phyloP scores from a whole-genome alignment of 2,113 vertebrate genomes.

The Sterrhoptilus dennistouni region DNA sequence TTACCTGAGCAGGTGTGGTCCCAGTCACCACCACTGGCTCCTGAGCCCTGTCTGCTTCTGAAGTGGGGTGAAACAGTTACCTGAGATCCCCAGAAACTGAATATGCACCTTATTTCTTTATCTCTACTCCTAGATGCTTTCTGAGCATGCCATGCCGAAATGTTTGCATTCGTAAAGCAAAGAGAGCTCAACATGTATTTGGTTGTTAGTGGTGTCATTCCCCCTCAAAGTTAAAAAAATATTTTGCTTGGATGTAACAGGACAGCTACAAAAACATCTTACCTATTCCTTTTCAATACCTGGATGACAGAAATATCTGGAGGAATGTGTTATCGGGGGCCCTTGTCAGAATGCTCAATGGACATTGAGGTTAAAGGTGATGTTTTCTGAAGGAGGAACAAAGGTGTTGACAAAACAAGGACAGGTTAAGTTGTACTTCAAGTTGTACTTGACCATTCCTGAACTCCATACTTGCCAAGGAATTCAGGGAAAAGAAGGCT shows the following conservation, averaged over 20 bases:
- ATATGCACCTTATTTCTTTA: background rate
- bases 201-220: background rate
- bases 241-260: background rate
- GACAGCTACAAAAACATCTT: background rate
- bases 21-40: background rate
- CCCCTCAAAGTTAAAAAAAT: background rate
- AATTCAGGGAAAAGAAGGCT: background rate
- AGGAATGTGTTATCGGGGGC: background rate
- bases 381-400: background rate
- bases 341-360: background rate
- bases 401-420: background rate
- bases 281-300: background rate
- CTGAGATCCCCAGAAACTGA: background rate
- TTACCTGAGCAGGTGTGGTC: background rate
- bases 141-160: background rate
- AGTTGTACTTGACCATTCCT: background rate
- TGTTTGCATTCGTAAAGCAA: background rate
- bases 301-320: background rate
- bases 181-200: background rate
- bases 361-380: background rate
- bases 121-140: background rate
- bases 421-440: background rate
- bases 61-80: background rate
- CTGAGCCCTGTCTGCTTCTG: background rate
- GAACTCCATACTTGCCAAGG: background rate